These are phyloP conservation scores for Meiosimyza platycephala DNA, from an alignment of 2,888 invertebrate genomes.

Conservation along the genomic window DNA sequence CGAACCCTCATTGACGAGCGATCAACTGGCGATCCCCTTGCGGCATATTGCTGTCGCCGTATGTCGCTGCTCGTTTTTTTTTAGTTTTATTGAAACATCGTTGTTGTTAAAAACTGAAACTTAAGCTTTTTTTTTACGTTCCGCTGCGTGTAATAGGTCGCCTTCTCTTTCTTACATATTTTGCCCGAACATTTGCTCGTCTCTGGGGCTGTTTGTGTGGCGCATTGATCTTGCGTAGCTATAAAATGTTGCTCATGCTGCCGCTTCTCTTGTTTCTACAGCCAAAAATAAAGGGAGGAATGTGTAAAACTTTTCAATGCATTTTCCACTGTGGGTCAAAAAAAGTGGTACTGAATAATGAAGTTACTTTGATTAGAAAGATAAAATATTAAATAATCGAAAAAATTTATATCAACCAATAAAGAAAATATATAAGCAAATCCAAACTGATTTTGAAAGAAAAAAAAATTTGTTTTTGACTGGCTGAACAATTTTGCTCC, in stretches of 20 bases:
- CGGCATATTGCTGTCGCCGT: too few relatives aligned
- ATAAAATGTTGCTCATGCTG: not conserved
- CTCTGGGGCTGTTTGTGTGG: slow-evolving; percentile 3
- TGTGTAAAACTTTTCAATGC: too few relatives aligned
- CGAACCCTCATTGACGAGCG: too few relatives aligned
- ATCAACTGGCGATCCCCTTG: too few relatives aligned
- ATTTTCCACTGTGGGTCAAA: too few relatives aligned
- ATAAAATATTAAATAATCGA: too few relatives aligned
- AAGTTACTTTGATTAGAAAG: too few relatives aligned
- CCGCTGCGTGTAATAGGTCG: not conserved
- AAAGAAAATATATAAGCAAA: not conserved
- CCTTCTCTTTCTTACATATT: not conserved
- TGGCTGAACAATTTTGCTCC: too few relatives aligned
- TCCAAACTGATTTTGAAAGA: not conserved
- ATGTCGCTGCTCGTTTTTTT: not conserved
- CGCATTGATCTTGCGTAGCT: slow-evolving; percentile 3
- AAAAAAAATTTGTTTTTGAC: too few relatives aligned
- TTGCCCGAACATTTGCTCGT: too few relatives aligned
- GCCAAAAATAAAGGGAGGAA: not conserved
- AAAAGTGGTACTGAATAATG: too few relatives aligned
- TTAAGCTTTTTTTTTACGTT: slow-evolving; percentile 22
- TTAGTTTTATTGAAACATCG: not conserved
- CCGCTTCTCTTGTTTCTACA: not conserved
- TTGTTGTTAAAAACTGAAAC: slow-evolving; percentile 2
- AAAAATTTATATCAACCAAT: too few relatives aligned